phyloP scores from a whole-genome alignment of 1,140 invertebrate genomes.

The Drosophila nannoptera region DNA sequence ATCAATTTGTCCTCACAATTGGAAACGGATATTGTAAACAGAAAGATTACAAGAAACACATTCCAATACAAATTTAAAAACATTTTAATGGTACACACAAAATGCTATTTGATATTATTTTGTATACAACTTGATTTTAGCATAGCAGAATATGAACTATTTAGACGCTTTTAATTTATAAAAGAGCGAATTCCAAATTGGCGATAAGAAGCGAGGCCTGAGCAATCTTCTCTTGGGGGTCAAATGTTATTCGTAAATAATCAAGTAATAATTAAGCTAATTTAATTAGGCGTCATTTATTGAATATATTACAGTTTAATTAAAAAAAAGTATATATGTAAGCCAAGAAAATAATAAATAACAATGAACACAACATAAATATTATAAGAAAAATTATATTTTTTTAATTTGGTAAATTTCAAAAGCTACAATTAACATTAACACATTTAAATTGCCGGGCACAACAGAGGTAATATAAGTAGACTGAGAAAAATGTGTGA shows the following conservation, averaged over 20 bases:
- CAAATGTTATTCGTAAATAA: slow-evolving; percentile 20
- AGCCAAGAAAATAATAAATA: background rate
- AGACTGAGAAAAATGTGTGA: slow-evolving; percentile 20
- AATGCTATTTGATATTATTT: background rate
- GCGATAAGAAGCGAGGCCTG: slow-evolving; percentile 19
- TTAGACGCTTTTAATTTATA: background rate
- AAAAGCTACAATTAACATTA: too few species aligned
- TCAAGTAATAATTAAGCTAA: background rate
- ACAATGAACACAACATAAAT: too few species aligned
- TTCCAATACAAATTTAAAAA: too few species aligned
- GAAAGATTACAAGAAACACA: background rate
- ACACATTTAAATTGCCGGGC: background rate
- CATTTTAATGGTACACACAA: background rate
- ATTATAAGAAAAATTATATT: too few species aligned
- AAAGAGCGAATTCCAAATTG: slow-evolving; percentile 11
- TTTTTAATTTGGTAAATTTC: too few species aligned
- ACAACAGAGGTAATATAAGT: background rate
- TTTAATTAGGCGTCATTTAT: too few species aligned
- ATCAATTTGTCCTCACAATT: background rate
- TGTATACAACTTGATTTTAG: background rate
- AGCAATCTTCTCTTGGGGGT: slow-evolving; percentile 7
- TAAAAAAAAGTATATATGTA: background rate
- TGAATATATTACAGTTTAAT: background rate
- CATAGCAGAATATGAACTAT: slow-evolving; percentile 12
- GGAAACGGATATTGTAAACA: background rate